A percentile compares a stretch with the other conserved stretches of the same genome.
Evolutionary conservation across 2,113 vertebrate genomes (phyloP).

Genomic region (Budorcas taxicolor): DNA sequence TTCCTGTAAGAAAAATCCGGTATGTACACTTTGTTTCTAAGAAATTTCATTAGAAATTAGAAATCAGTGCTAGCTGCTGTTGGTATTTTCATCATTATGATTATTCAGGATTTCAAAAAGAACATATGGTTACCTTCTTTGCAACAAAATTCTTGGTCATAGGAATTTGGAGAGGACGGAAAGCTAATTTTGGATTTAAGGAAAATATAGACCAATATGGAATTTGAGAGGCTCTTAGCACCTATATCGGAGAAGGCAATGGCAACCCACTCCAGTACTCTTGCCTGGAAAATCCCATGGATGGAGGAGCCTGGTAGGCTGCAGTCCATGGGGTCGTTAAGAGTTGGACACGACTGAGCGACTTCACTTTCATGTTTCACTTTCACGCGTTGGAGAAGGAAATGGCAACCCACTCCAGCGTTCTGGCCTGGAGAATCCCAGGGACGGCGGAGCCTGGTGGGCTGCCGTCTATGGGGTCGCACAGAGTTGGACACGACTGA

Average conservation of each 20-base stretch:
- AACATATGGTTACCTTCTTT: not conserved
- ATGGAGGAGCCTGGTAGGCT: too few relatives aligned
- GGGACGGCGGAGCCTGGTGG: too few relatives aligned
- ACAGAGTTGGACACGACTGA: too few relatives aligned
- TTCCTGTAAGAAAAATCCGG: constrained; percentile 90
- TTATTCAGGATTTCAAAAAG: constrained; percentile 21
- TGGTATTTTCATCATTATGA: not conserved
- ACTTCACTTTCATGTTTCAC: too few relatives aligned
- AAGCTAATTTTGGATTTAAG: not conserved
- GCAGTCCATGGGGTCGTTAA: too few relatives aligned
- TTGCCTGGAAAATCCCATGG: too few relatives aligned
- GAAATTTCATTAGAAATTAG: not conserved
- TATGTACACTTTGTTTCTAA: constrained; percentile 70
- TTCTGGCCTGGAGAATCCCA: too few relatives aligned
- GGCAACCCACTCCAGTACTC: too few relatives aligned
- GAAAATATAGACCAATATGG: not conserved
- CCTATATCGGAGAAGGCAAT: not conserved
- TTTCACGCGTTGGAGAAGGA: too few relatives aligned
- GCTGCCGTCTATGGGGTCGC: too few relatives aligned
- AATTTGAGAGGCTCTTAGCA: not conserved
- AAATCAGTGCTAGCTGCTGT: not conserved
- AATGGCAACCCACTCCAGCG: too few relatives aligned
- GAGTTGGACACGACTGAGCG: too few relatives aligned
- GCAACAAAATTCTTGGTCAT: not conserved
- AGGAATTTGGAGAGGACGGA: not conserved